Evolutionary conservation across 2,797 vertebrate species (phyloP), one percentile per base, ranked within the genome.

Genomic region (Chelmon rostratus): DNA sequence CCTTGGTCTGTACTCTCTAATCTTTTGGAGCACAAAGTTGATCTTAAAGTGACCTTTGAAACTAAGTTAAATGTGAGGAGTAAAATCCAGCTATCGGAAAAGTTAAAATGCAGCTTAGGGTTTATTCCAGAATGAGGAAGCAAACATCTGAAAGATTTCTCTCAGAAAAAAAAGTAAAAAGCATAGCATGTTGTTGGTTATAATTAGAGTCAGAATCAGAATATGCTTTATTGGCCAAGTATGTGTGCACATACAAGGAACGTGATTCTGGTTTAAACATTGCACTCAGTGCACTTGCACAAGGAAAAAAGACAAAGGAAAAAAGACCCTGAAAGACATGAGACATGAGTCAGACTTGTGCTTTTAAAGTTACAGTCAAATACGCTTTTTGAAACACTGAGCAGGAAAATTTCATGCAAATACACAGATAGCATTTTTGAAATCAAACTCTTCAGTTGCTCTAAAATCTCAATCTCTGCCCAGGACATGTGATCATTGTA

Each of bases 1-100:
- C 77, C 73, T 76, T 61, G 68, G 37, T 69, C 59, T 76, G 57
- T 59, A 9, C 35, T 73, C 8, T 76, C n/a, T 80, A 83, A 84
- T 91, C 84, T 85, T 79, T 68, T 9, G 23, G 40, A 76, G 69
- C 40, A 72, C 52, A 82, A 74, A 73, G 79, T 56, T 80, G 64
- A 79, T 79, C 58, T 79, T 44, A 33, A 9, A 65, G 21, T 63
- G 52, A 88, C 64, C 62, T 89, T 86, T 83, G 52, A 69, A 76
- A 80, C 38, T 16, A 50, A 38, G 56, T 73, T 59, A 65, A 78
- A 82, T 71, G 40, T 2, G 25, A 49, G 35, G 7, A 46, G 62
- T 62, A 68, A 66, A 70, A 58, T 64, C 12, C 46, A 74, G 54
- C 3, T 37, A 7, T 56, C 31, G n/a, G 42, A 58, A 19, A 9